Conservation (phyloP, 2,113 vertebrate species). For the Siphamia tubifer region DNA sequence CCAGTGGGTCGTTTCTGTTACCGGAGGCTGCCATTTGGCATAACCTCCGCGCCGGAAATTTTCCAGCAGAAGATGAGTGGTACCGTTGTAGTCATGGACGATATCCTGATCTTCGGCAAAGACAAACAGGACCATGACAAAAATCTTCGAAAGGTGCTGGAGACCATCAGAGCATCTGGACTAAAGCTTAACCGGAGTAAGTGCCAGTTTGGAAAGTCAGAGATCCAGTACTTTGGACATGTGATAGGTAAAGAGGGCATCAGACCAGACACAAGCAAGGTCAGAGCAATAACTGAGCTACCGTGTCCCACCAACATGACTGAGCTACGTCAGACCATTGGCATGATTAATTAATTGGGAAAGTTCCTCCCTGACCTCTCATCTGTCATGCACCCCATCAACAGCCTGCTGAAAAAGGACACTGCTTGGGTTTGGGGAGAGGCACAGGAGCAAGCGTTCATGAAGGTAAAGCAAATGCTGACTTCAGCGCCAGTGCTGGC, state of each 20-base stretch:
- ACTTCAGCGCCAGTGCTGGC: too few relatives aligned
- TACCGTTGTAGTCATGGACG: conserved; percentile 9
- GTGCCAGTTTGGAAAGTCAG: too few relatives aligned
- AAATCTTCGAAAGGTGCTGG: background rate
- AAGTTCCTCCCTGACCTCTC: too few relatives aligned
- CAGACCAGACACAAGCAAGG: background rate
- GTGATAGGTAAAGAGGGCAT: background rate
- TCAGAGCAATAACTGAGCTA: background rate
- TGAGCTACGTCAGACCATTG: background rate
- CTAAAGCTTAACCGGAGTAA: too few relatives aligned
- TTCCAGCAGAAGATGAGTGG: conserved; percentile 27
- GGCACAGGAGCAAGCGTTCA: too few relatives aligned
- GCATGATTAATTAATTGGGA: background rate
- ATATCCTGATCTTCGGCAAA: conserved; percentile 9
- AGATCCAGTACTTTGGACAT: too few relatives aligned
- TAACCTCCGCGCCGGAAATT: conserved; percentile 10
- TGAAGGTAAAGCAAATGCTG: too few relatives aligned
- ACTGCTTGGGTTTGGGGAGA: too few relatives aligned
- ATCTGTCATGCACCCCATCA: too few relatives aligned
- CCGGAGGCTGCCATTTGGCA: background rate
- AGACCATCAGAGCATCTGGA: too few relatives aligned
- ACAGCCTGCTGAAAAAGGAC: too few relatives aligned
- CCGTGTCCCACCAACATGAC: background rate
- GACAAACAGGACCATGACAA: background rate
- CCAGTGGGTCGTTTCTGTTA: conserved; percentile 16